These are phyloP conservation scores for Cavia porcellus DNA, from an alignment of 2,113 vertebrate species.

Conservation along the genomic window DNA sequence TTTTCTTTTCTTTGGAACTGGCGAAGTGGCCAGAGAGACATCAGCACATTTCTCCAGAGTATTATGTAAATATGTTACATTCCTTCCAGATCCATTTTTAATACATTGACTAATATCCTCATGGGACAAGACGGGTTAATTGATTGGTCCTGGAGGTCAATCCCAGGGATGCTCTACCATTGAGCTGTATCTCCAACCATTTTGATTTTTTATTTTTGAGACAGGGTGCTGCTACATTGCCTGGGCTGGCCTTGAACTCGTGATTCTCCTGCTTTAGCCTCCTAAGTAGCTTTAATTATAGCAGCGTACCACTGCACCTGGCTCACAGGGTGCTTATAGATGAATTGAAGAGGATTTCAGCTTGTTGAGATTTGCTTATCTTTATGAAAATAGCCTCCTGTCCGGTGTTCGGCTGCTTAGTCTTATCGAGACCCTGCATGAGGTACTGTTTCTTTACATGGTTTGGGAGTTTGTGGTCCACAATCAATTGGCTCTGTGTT, in stretches of 20 bases:
- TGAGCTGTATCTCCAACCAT: neutral
- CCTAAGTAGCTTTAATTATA: neutral
- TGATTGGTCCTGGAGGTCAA: neutral
- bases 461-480: neutral
- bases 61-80: conserved; percentile 79
- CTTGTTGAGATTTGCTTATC: neutral
- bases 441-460: neutral
- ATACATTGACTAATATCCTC: conserved; percentile 5
- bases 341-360: neutral
- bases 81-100: conserved; percentile 64
- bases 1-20: conserved; percentile 82
- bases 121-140: neutral
- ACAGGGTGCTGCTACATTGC: neutral
- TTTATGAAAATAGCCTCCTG: neutral
- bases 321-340: neutral
- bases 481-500: neutral
- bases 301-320: neutral
- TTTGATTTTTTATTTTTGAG: neutral
- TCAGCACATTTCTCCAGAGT: conserved; percentile 79
- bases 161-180: neutral
- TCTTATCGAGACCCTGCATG: neutral
- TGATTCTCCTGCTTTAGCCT: neutral
- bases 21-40: conserved; percentile 83
- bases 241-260: neutral
- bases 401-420: neutral